A percentile compares a stretch with the other conserved stretches of the same genome.
These are phyloP conservation scores for Telenomus remus DNA, from an alignment of 1,140 invertebrate species.

Conservation along the genomic window DNA sequence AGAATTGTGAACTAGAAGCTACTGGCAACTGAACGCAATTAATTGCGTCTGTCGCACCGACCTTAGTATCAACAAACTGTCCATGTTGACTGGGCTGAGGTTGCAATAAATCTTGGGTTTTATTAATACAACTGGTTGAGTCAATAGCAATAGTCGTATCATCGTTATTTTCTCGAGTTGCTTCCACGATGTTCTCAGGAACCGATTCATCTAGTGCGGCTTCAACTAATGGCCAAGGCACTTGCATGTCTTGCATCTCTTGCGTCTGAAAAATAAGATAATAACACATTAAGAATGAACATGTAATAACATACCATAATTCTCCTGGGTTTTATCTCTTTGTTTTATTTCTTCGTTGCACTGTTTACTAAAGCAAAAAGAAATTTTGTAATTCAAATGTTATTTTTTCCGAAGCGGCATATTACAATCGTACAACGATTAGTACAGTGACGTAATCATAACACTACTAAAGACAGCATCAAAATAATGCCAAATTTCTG, in stretches of 20 bases:
- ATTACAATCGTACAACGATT: too few relatives aligned
- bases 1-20: slow-evolving; percentile 64
- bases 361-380: too few relatives aligned
- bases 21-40: slow-evolving; percentile 70
- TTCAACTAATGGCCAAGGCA: slow-evolving; percentile 72
- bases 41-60: slow-evolving; percentile 59
- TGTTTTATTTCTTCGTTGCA: too few relatives aligned
- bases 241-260: slow-evolving; percentile 70
- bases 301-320: too few relatives aligned
- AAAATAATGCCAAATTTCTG: too few relatives aligned
- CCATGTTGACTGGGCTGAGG: slow-evolving; percentile 31
- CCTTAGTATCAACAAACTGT: slow-evolving; percentile 59
- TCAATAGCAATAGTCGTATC: slow-evolving; percentile 67
- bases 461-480: too few relatives aligned
- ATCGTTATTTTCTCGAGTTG: slow-evolving; percentile 69
- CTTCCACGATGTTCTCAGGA: slow-evolving; percentile 70
- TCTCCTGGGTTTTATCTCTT: too few relatives aligned
- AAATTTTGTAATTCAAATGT: too few relatives aligned
- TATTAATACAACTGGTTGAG: slow-evolving; percentile 50
- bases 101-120: too few relatives aligned
- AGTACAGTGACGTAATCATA: too few relatives aligned
- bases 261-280: slow-evolving; percentile 45
- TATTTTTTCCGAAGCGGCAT: too few relatives aligned
- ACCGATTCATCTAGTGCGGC: slow-evolving; percentile 70
- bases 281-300: too few relatives aligned